Base-by-base conservation (phyloP, 2,888 invertebrate genomes). In the Megastigmus dorsalis region DNA sequence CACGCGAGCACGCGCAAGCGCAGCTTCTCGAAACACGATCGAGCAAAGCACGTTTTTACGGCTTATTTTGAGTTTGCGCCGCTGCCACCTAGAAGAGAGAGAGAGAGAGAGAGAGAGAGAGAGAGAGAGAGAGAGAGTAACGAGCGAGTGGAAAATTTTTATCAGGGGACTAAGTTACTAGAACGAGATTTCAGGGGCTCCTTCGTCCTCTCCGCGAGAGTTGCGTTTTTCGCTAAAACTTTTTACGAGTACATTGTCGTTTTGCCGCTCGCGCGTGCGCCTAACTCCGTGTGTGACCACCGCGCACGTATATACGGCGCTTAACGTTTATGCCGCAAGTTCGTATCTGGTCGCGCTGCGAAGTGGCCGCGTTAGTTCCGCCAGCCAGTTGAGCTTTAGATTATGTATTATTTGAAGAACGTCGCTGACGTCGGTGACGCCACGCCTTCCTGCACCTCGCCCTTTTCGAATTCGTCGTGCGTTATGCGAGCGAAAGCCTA, bases 201-300 rank as follows among this genome's bases (percentile, higher is more conserved):
- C 48, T 2, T n/a, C 20, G 30, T 41, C 18, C n/a, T 20, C 10
- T 15, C n/a, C 20, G 28, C n/a, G n/a, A n/a, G n/a, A n/a, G n/a
- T n/a, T n/a, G 38, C 26, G n/a, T 50, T 50, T n/a, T 59, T 43
- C 43, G 33, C 13, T 18, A 23, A 43, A 73, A 67, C 30, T 73
- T 73, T 67, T 60, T 73, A 67, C 54, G 73, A 66, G 60, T 54
- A 66, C 41, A 73, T 60, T 54, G 59, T 36, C 66, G 59, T 73
- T 73, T 45, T 52, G n/a, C n/a, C n/a, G n/a, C 54, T 43, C 45
- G 15, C 10, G 23, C 28, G 20, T n/a, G 26, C 13, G 0, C 33
- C 3, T n/a, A n/a, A n/a, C n/a, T n/a, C 36, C 26, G 9, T 15
- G 1, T 30, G 43, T 28, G 15, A 6, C 43, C 26, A 4, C 30